phyloP scores from a whole-genome alignment of 1,140 invertebrate genomes.

The Diprion similis region DNA sequence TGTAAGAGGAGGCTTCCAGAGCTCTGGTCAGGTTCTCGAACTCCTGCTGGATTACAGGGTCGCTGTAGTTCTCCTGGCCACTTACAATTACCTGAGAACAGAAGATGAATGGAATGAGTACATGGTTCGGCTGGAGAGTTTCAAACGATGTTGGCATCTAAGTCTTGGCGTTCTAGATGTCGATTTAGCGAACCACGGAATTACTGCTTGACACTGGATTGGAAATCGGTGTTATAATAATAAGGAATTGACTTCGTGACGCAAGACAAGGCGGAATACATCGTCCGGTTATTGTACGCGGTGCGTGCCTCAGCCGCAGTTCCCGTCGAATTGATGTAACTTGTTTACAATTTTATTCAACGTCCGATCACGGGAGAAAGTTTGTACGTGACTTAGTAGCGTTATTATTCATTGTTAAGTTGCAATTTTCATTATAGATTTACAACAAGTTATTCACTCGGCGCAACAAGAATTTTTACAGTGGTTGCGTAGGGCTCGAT shows the following conservation, averaged over 20 bases:
- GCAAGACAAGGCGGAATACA: not conserved
- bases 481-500: too few species aligned
- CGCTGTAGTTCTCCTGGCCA: constrained; percentile 86
- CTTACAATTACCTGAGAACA: constrained; percentile 80
- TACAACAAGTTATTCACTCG: too few species aligned
- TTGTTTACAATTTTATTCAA: constrained; percentile 3
- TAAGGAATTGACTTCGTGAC: not conserved
- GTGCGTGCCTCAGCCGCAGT: too few species aligned
- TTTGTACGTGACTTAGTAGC: not conserved
- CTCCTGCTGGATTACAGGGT: constrained; percentile 77
- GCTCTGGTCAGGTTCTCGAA: constrained; percentile 81
- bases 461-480: too few species aligned
- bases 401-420: not conserved
- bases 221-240: too few species aligned
- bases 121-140: too few species aligned
- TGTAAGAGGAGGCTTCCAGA: constrained; percentile 83
- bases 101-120: not conserved
- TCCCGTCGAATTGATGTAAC: not conserved
- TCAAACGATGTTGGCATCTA: too few species aligned
- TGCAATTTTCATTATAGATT: too few species aligned
- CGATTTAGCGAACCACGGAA: not conserved
- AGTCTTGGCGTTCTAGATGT: too few species aligned
- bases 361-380: constrained; percentile 4
- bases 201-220: not conserved
- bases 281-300: too few species aligned